Base-by-base conservation (phyloP, 2,113 vertebrate species). In the Petaurus breviceps region DNA sequence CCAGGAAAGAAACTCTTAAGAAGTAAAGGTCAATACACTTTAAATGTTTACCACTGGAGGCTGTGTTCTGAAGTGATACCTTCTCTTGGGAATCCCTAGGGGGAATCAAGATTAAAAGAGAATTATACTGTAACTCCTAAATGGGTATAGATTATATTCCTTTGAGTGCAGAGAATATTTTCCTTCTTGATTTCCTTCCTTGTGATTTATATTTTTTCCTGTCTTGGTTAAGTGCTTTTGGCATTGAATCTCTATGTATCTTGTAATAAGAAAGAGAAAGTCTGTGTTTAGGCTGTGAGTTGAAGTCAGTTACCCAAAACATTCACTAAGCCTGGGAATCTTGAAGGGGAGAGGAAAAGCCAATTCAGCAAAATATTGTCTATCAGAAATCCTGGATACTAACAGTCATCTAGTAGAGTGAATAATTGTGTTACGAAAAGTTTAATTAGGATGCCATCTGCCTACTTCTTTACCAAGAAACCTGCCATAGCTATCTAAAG, bases 371-470 rank as follows among this genome's bases (percentile, higher is more conserved):
- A 51, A 55, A n/a, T 37, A 23, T 16, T 31, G 46, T 77, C 47
- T 3, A 10, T 12, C 54, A 24, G 51, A 77, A 77, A 46, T 43
- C 43, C n/a, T 43, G 2, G 28, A 9, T 52, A 92, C 43, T 61
- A 57, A 47, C 14, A n/a, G 37, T 49, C 37, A 31, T 22, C 55
- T 93, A 52, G 46, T 0, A 8, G 49, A 16, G 1, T 1, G 52
- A 92, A 8, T 91, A 90, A 92, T 95, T 51, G 93, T 93, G 51
- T 77, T 52, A 51, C 89, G 51, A 92, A 68, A 25, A 96, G n/a
- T 24, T 14, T 57, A 61, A 61, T 46, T 19, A 7, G 28, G 49
- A 53, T 12, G 51, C 26, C 5, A 12, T 91, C 96, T 53, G 91
- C 55, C 90, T 47, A n/a, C 28, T 8, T 91, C 68, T 23, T 90